Conservation (phyloP, 2,113 vertebrate genomes). For the Urocynchramus pylzowi region DNA sequence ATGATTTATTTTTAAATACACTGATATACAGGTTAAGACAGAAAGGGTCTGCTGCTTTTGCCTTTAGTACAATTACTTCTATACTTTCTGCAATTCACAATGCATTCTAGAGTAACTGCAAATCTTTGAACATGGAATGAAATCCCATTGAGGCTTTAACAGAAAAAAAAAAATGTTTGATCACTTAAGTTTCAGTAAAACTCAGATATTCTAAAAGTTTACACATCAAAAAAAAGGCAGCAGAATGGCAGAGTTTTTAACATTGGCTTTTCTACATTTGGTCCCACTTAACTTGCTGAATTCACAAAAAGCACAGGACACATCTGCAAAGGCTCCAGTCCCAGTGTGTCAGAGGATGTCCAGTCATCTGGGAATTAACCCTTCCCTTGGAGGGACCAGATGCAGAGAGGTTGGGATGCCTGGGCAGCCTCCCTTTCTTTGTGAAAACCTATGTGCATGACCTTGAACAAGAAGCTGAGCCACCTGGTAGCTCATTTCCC, state of each 20-base stretch:
- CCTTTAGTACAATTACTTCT: background rate
- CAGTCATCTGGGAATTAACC: background rate
- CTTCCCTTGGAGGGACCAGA: background rate
- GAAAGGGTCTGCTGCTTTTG: background rate
- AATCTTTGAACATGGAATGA: background rate
- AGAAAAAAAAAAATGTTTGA: background rate
- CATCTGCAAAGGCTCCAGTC: background rate
- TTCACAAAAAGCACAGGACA: background rate
- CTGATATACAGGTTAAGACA: background rate
- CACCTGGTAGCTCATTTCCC: background rate
- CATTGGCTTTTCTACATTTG: background rate
- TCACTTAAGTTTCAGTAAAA: background rate
- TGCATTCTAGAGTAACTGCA: background rate
- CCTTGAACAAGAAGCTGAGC: background rate
- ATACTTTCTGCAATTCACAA: background rate
- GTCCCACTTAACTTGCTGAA: background rate
- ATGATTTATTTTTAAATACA: background rate
- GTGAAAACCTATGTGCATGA: rapidly evolving
- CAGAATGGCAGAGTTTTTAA: background rate
- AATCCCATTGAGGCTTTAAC: background rate
- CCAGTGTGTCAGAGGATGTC: background rate
- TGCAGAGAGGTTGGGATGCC: background rate
- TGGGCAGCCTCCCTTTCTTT: background rate
- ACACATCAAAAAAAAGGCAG: background rate
- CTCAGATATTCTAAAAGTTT: background rate